A percentile compares a stretch with the other conserved stretches of the same genome.
These are phyloP conservation scores for Acipenser transmontanus DNA, from an alignment of 2,797 vertebrate species.

Conservation along the genomic window DNA sequence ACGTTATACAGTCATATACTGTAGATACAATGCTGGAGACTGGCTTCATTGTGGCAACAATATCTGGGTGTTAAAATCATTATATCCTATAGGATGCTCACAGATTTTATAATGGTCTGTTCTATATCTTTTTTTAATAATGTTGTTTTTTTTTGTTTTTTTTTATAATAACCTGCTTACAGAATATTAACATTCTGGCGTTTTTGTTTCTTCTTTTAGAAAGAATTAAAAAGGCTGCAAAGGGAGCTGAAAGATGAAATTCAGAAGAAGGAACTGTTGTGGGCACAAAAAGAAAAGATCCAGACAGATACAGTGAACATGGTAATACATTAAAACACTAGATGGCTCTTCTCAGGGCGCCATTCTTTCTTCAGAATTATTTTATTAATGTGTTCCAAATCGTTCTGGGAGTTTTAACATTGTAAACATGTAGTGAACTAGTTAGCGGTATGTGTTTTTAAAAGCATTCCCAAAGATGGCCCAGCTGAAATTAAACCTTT, in stretches of 20 bases:
- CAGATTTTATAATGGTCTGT: background rate
- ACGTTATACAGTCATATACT: no score
- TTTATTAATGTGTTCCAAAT: background rate
- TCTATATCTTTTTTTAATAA: background rate
- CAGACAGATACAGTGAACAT: conserved; percentile 36
- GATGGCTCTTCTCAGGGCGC: conserved; percentile 30
- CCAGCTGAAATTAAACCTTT: no score
- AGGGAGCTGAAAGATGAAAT: conserved; percentile 25
- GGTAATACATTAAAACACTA: no score
- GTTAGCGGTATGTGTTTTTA: no score
- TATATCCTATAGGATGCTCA: background rate
- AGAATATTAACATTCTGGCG: background rate
- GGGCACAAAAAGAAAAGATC: conserved; percentile 20
- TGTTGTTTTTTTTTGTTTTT: no score
- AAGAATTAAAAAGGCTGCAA: conserved; percentile 31
- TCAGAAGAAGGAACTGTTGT: conserved; percentile 23
- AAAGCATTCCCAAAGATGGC: no score
- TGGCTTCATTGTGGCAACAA: background rate
- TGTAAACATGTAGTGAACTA: no score
- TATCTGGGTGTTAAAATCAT: background rate
- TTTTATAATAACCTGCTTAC: background rate
- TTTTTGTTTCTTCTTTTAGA: conserved; percentile 27
- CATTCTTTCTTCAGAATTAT: background rate
- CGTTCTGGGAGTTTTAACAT: background rate
- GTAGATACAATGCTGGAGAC: background rate